Percentiles rank a stretch among this genome's conserved stretches.
phyloP scores from a whole-genome alignment of 2,113 vertebrate species.

The Platichthys stellatus region DNA sequence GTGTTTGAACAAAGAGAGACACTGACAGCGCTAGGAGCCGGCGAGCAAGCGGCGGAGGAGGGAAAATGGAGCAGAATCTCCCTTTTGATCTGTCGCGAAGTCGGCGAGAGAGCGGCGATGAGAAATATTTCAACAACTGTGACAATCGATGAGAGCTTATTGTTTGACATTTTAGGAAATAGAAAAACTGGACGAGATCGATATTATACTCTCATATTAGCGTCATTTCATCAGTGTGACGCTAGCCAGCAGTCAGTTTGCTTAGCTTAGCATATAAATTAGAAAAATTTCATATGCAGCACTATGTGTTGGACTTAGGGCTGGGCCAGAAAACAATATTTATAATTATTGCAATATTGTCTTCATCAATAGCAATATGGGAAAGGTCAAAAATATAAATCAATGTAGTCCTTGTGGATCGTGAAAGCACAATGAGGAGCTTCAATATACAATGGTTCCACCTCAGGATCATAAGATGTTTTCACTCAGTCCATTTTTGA shows the following conservation, averaged over 20 bases:
- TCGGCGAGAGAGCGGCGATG: neutral
- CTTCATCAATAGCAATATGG: neutral
- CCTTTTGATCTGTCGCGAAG: constrained; percentile 11
- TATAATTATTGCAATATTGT: neutral
- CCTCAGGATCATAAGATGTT: neutral
- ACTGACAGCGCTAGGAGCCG: constrained; percentile 16
- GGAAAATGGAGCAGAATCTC: constrained; percentile 20
- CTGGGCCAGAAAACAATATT: neutral
- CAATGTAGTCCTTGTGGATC: too few species aligned
- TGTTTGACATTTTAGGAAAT: neutral
- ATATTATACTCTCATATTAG: neutral
- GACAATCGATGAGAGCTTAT: neutral
- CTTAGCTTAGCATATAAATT: neutral
- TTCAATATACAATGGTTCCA: too few species aligned
- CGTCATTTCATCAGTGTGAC: neutral
- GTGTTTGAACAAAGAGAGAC: constrained; percentile 17
- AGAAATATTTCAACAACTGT: neutral
- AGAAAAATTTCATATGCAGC: neutral
- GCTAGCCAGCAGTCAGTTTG: neutral
- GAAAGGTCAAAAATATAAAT: neutral
- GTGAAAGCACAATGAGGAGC: too few species aligned
- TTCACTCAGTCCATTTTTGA: neutral
- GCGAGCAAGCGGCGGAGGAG: neutral
- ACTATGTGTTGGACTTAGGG: neutral
- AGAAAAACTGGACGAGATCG: neutral